Evolutionary conservation across 2,797 vertebrate genomes (phyloP).

Genomic region (Serranus cabrilla): DNA sequence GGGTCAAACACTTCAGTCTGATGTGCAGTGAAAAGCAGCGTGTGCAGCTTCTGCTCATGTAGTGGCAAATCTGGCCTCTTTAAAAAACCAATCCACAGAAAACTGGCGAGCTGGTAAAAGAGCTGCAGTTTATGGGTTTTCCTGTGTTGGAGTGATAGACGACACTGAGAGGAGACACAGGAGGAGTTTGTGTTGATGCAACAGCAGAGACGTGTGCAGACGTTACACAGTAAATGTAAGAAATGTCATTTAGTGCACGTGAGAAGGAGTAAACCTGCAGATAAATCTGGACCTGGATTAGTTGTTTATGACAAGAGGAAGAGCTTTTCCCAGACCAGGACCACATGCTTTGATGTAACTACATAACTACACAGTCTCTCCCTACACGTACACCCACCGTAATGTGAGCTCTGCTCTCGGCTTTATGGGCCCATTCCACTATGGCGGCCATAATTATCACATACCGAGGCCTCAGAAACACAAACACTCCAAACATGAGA

Average conservation of each 20-base stretch:
- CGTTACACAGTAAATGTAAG: no score
- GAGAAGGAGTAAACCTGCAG: neutral
- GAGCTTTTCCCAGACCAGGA: constrained; percentile 17
- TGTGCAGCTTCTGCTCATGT: constrained; percentile 63
- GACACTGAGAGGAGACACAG: constrained; percentile 15
- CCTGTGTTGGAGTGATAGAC: constrained; percentile 44
- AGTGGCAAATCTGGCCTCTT: constrained; percentile 69
- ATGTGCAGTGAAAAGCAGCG: constrained; percentile 56
- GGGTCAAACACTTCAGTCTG: constrained; percentile 53
- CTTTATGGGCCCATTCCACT: constrained; percentile 64
- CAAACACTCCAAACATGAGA: constrained; percentile 69
- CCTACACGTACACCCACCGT: constrained; percentile 27
- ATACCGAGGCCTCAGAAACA: constrained; percentile 70
- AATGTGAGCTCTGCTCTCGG: constrained; percentile 56
- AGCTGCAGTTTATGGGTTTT: constrained; percentile 60
- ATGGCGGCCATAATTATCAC: constrained; percentile 79
- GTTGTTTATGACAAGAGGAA: constrained; percentile 32
- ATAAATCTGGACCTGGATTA: constrained; percentile 18
- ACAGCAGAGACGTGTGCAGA: constrained; percentile 8
- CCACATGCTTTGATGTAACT: constrained; percentile 45
- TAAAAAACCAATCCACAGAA: constrained; percentile 58
- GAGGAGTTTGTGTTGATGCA: constrained; percentile 6
- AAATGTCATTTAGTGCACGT: neutral
- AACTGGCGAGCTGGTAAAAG: constrained; percentile 56
- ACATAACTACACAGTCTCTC: constrained; percentile 21